Percentiles rank a stretch among this genome's conserved stretches.
Conservation (phyloP, 2,113 vertebrate species). For the Percopsis transmontana region DNA sequence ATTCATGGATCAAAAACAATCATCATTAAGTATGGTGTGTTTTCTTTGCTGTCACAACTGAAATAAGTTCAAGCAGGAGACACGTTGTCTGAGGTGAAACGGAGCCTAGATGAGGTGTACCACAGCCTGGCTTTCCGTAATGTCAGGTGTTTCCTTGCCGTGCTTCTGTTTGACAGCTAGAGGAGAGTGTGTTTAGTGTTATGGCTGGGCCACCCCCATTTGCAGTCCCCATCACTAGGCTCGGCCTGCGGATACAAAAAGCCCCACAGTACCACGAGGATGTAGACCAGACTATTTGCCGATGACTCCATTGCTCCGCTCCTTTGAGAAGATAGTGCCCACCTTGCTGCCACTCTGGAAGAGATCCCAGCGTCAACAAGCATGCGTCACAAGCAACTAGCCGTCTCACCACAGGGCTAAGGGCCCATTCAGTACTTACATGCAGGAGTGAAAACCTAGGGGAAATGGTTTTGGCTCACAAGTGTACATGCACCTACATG, state of each 20-base stretch:
- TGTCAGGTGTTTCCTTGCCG: neutral
- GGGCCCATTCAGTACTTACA: neutral
- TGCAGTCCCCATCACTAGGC: neutral
- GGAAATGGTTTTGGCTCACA: no score
- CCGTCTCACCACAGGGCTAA: neutral
- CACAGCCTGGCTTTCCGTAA: neutral
- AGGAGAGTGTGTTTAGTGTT: neutral
- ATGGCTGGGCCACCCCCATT: neutral
- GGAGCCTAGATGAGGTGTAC: neutral
- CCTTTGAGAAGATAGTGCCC: slow-evolving; percentile 1
- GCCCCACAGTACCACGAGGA: slow-evolving; percentile 1
- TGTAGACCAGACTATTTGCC: slow-evolving; percentile 19
- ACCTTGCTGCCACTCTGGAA: neutral
- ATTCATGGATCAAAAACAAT: neutral
- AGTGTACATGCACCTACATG: no score
- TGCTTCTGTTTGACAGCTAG: neutral
- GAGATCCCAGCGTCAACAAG: no score
- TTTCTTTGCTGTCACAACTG: neutral
- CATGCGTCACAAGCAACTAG: neutral
- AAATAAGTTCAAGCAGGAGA: neutral
- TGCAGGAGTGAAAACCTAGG: neutral
- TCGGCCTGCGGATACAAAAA: slow-evolving; percentile 3
- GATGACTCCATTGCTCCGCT: slow-evolving; percentile 10
- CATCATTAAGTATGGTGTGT: neutral
- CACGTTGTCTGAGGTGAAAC: neutral